These are phyloP conservation scores for Clarias magur DNA, from an alignment of 2,113 vertebrate genomes.

Conservation along the genomic window DNA sequence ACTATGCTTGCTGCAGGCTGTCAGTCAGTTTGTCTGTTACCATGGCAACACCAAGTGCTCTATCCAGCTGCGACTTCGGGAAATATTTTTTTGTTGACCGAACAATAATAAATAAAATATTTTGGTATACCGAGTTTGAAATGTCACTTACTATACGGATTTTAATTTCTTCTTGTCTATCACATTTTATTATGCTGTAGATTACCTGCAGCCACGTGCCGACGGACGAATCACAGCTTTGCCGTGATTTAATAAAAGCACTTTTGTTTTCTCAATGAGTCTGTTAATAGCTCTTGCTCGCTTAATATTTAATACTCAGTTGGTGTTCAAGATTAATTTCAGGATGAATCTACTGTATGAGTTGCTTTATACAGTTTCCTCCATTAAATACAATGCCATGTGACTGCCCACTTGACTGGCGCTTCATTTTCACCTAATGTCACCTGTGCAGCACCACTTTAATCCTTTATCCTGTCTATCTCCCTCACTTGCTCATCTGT, in stretches of 20 bases:
- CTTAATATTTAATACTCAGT: not conserved
- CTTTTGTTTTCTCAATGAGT: no score
- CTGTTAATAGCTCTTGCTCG: not conserved
- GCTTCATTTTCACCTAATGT: not conserved
- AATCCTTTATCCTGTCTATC: not conserved
- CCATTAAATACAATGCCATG: not conserved
- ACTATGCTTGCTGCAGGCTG: not conserved
- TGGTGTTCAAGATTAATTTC: not conserved
- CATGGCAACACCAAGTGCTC: not conserved
- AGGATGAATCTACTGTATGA: not conserved
- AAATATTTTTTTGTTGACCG: no score
- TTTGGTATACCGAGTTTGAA: not conserved
- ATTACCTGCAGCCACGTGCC: not conserved
- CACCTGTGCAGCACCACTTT: not conserved
- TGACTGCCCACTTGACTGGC: not conserved
- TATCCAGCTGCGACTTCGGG: not conserved
- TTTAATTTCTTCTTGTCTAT: not conserved
- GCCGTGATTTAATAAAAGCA: not conserved
- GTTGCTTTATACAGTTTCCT: not conserved
- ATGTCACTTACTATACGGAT: not conserved
- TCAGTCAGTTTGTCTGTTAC: not conserved
- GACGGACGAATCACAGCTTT: not conserved
- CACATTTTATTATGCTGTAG: not conserved
- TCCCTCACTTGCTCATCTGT: not conserved
- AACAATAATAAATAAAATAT: not conserved